A percentile compares a stretch with the other conserved stretches of the same genome.
These are phyloP conservation scores for Seriola quinqueradiata DNA, from an alignment of 2,113 vertebrate genomes.

Conservation along the genomic window DNA sequence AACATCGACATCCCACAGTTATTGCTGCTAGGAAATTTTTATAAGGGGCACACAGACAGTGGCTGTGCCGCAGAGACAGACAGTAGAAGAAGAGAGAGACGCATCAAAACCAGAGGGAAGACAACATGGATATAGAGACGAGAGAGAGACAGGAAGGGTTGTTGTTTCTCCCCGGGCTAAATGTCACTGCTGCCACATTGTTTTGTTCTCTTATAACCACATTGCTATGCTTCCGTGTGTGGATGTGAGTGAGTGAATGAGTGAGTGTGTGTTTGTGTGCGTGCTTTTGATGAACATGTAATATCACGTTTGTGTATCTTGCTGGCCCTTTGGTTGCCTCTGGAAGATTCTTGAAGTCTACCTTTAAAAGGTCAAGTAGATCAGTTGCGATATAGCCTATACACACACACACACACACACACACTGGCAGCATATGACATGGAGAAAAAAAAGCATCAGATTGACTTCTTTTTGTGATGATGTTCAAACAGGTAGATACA, in stretches of 20 bases:
- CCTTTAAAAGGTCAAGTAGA: constrained; percentile 69
- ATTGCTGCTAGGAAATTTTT: background rate
- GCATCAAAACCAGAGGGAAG: constrained; percentile 26
- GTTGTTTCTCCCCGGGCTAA: constrained; percentile 51
- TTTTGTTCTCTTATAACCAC: constrained; percentile 56
- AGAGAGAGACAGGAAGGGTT: background rate
- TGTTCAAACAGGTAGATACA: background rate
- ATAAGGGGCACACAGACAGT: background rate
- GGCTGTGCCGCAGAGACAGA: constrained; percentile 10
- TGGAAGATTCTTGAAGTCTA: constrained; percentile 47
- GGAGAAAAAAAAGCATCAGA: background rate
- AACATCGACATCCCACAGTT: constrained; percentile 21
- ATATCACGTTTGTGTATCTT: constrained; percentile 51
- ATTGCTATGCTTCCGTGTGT: constrained; percentile 22
- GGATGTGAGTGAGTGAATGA: background rate
- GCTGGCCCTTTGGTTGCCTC: constrained; percentile 15
- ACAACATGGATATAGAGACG: constrained; percentile 37
- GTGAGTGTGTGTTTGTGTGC: background rate
- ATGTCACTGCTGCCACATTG: constrained; percentile 71
- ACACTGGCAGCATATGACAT: background rate
- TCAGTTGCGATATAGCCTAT: constrained; percentile 23
- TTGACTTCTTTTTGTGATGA: background rate
- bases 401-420: constrained; percentile 7
- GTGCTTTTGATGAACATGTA: constrained; percentile 40
- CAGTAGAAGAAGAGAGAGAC: background rate